phyloP scores from a whole-genome alignment of 1,140 invertebrate species.

The Drosophila leontia region DNA sequence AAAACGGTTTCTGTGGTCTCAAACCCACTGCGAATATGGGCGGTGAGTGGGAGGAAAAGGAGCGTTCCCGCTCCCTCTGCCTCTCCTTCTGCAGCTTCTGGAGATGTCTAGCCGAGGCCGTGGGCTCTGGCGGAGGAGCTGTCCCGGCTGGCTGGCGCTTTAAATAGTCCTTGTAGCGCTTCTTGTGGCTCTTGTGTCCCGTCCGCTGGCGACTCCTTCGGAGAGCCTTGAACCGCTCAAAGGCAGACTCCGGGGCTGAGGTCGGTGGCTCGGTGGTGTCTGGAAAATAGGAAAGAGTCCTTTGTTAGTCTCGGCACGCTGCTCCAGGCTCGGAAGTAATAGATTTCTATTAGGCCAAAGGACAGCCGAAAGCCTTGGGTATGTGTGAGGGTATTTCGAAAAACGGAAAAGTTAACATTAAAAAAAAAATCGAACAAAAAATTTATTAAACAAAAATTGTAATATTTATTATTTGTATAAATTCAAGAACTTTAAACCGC shows the following conservation, averaged over 20 bases:
- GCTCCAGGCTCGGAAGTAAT: conserved; percentile 70
- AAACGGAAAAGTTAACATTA: too few species aligned
- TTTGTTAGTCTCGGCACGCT: conserved; percentile 65
- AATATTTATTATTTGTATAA: background rate
- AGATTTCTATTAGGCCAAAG: conserved; percentile 69
- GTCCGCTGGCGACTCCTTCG: conserved; percentile 64
- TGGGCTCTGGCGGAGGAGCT: conserved; percentile 1
- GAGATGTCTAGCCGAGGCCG: conserved; percentile 16
- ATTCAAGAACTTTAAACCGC: background rate
- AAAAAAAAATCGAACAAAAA: background rate
- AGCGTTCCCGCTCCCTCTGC: background rate
- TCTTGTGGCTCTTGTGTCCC: conserved; percentile 80
- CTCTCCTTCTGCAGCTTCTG: conserved; percentile 50
- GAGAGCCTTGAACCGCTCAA: conserved; percentile 72
- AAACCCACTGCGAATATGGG: conserved; percentile 62
- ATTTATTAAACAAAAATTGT: background rate
- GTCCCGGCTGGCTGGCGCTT: conserved; percentile 30
- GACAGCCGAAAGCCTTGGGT: conserved; percentile 31
- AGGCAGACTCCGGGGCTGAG: conserved; percentile 48
- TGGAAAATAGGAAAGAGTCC: conserved; percentile 20
- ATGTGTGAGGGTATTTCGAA: background rate
- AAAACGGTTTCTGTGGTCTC: conserved; percentile 63
- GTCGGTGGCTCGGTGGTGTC: conserved; percentile 14
- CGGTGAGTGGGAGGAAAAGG: conserved; percentile 37
- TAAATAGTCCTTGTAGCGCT: conserved; percentile 78